Conservation (phyloP, 1,140 invertebrate species). For the Chrysomallon squamiferum region DNA sequence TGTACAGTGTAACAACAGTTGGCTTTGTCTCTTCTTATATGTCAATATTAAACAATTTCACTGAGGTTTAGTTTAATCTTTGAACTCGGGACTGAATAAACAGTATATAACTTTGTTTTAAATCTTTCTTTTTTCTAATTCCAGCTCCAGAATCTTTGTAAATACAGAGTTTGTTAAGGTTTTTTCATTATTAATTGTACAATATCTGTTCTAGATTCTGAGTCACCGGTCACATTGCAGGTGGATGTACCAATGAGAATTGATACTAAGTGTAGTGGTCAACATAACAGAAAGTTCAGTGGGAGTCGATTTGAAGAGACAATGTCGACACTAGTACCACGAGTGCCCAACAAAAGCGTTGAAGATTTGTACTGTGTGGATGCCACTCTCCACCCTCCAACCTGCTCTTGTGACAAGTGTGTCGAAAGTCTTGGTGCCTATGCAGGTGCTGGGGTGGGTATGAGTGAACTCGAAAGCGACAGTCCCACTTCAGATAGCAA, state of each 20-base stretch:
- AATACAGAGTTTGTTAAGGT: too few species aligned
- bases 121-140: too few species aligned
- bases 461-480: background rate
- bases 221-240: constrained; percentile 16
- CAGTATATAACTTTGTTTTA: too few species aligned
- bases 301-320: constrained; percentile 34
- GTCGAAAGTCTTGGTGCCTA: constrained; percentile 16
- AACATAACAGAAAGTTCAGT: constrained; percentile 20
- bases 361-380: constrained; percentile 40
- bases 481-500: background rate
- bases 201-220: too few species aligned
- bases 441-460: background rate
- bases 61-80: too few species aligned
- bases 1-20: too few species aligned
- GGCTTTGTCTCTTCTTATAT: too few species aligned
- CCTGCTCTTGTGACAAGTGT: constrained; percentile 8
- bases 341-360: constrained; percentile 51
- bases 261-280: background rate
- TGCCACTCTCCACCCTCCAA: constrained; percentile 1
- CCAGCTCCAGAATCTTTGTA: too few species aligned
- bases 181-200: too few species aligned
- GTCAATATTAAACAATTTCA: too few species aligned
- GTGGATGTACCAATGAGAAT: constrained; percentile 28
- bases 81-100: too few species aligned
- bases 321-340: constrained; percentile 36